Conservation (phyloP, 2,113 vertebrate species). For the Tragelaphus buxtoni region DNA sequence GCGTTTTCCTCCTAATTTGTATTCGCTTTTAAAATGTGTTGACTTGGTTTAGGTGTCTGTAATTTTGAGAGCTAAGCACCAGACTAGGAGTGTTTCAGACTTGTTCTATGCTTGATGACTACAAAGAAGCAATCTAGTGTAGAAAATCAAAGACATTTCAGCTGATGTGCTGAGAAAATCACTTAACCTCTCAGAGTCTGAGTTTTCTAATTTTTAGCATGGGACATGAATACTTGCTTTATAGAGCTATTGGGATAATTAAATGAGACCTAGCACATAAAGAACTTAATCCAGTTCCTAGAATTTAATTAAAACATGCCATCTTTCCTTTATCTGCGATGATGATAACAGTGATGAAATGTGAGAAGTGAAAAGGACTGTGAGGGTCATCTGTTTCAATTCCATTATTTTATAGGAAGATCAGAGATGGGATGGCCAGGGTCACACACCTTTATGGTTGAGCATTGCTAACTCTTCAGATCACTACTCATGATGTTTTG, state of each 20-base stretch:
- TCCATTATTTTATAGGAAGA: background rate
- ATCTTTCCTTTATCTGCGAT: background rate
- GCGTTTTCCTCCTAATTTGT: background rate
- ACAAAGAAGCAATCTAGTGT: background rate
- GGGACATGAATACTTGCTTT: background rate
- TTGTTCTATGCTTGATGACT: background rate
- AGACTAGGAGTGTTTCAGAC: background rate
- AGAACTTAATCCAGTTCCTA: background rate
- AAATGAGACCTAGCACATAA: background rate
- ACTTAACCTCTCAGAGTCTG: background rate
- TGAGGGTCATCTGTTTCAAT: background rate
- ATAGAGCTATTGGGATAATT: background rate
- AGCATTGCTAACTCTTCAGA: background rate
- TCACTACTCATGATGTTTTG: background rate
- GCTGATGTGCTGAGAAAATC: background rate
- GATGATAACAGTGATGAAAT: background rate
- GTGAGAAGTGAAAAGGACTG: background rate
- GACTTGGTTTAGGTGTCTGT: background rate
- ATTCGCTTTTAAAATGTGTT: background rate
- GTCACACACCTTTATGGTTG: background rate
- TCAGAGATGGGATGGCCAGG: background rate
- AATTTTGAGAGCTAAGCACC: background rate
- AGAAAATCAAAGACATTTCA: background rate
- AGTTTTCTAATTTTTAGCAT: slow-evolving; percentile 28
- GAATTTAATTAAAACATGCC: background rate